A percentile compares a stretch with the other conserved stretches of the same genome.
Evolutionary conservation across 2,888 invertebrate genomes (phyloP).

Genomic region (Exocentrus adspersus): DNA sequence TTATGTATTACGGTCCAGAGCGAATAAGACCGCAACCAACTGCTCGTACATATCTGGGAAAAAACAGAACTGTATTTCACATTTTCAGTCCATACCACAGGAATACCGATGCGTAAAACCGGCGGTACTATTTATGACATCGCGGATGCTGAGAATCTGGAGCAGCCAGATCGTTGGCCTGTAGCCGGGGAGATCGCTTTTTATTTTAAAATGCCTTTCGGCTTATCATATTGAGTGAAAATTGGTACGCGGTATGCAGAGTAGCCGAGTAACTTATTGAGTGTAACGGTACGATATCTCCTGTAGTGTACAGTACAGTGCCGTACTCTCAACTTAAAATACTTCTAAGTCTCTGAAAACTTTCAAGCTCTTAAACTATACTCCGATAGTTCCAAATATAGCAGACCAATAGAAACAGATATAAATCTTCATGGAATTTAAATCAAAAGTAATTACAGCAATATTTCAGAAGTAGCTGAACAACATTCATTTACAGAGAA

Average conservation of each 20-base stretch:
- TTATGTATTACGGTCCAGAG: too few species aligned
- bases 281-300: constrained; percentile 21
- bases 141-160: constrained; percentile 22
- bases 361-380: too few species aligned
- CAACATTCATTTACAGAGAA: constrained; percentile 9
- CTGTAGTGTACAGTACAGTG: not conserved
- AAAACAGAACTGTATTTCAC: constrained; percentile 12
- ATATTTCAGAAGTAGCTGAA: not conserved
- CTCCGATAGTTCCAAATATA: too few species aligned
- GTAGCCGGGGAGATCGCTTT: constrained; percentile 21
- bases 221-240: constrained; percentile 28
- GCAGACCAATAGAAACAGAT: too few species aligned
- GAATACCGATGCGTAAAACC: constrained; percentile 25
- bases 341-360: too few species aligned
- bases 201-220: constrained; percentile 26
- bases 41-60: not conserved
- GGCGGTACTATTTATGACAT: constrained; percentile 24
- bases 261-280: constrained; percentile 27
- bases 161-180: constrained; percentile 27
- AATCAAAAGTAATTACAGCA: too few species aligned
- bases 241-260: constrained; percentile 25
- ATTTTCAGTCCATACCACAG: constrained; percentile 18
- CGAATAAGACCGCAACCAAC: constrained; percentile 2
- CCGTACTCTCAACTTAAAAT: too few species aligned
- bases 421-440: too few species aligned